Percentiles rank a stretch among this genome's conserved stretches.
These are phyloP conservation scores for Drosophila birchii DNA, from an alignment of 2,888 invertebrate species.

Conservation along the genomic window DNA sequence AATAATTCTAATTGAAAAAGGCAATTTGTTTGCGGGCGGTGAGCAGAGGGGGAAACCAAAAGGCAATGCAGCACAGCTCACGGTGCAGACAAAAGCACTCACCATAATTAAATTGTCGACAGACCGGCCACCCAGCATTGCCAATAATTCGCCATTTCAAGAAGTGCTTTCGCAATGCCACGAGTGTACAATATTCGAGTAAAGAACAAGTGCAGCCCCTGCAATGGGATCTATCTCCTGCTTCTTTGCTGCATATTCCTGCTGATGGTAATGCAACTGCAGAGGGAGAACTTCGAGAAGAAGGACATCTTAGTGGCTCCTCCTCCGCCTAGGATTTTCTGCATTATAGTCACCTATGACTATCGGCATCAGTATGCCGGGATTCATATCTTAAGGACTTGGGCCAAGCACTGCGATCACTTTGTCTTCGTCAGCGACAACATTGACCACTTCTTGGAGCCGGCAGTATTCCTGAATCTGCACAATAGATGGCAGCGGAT, in stretches of 20 bases:
- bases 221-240: conserved; percentile 49
- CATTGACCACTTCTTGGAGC: conserved; percentile 89
- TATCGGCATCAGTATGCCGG: conserved; percentile 85
- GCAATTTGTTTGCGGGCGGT: conserved; percentile 73
- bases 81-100: conserved; percentile 73
- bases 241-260: conserved; percentile 43
- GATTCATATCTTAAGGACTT: conserved; percentile 94
- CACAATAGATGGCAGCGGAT: conserved; percentile 94
- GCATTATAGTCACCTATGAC: conserved; percentile 95
- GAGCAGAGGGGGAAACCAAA: conserved; percentile 19
- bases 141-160: conserved; percentile 17
- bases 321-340: conserved; percentile 88
- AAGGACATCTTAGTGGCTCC: background rate
- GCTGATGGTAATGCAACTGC: conserved; percentile 23
- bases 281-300: background rate
- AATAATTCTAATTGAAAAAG: conserved; percentile 78
- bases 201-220: conserved; percentile 65
- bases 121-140: conserved; percentile 15
- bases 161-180: conserved; percentile 54
- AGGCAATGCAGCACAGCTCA: conserved; percentile 10
- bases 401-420: conserved; percentile 95
- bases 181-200: conserved; percentile 53
- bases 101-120: conserved; percentile 74
- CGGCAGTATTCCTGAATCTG: conserved; percentile 93
- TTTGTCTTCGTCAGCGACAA: conserved; percentile 93